These are phyloP conservation scores for Aspiorhynchus laticeps DNA, from an alignment of 2,113 vertebrate species.

Conservation along the genomic window DNA sequence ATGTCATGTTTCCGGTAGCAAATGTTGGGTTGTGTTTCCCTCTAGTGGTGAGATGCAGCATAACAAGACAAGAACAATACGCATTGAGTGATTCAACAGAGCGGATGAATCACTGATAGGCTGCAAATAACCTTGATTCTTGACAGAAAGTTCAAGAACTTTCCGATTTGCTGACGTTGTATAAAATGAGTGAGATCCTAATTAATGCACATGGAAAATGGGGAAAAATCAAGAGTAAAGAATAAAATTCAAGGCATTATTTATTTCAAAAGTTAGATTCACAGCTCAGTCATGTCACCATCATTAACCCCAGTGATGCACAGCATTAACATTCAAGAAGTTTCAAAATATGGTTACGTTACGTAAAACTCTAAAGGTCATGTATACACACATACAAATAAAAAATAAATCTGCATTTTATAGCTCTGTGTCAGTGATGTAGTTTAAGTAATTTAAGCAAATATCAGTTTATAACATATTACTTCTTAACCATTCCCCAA, in stretches of 20 bases:
- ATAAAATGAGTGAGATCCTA: not conserved
- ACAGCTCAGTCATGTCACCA: not conserved
- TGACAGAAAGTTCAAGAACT: not conserved
- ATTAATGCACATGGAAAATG: not conserved
- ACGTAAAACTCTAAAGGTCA: not conserved
- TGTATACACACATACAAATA: not conserved
- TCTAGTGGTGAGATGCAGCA: not conserved
- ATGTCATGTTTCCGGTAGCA: not conserved
- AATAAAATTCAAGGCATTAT: constrained; percentile 14
- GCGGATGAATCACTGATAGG: not conserved
- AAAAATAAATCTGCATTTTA: not conserved
- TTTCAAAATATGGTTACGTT: not conserved
- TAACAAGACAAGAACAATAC: not conserved
- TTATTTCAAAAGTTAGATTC: constrained; percentile 40
- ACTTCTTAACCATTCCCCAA: not conserved
- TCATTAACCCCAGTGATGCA: constrained; percentile 8
- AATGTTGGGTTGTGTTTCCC: not conserved
- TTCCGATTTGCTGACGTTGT: not conserved
- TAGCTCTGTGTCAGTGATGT: not conserved
- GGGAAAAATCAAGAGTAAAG: not conserved
- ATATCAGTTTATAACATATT: not conserved
- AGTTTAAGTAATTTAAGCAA: not conserved
- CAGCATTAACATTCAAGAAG: constrained; percentile 29
- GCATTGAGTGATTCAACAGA: not conserved
- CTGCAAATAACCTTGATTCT: not conserved